Evolutionary conservation across 2,113 vertebrate species (phyloP), one percentile per base, ranked within the genome.

Genomic region (Hiodon tergisus): DNA sequence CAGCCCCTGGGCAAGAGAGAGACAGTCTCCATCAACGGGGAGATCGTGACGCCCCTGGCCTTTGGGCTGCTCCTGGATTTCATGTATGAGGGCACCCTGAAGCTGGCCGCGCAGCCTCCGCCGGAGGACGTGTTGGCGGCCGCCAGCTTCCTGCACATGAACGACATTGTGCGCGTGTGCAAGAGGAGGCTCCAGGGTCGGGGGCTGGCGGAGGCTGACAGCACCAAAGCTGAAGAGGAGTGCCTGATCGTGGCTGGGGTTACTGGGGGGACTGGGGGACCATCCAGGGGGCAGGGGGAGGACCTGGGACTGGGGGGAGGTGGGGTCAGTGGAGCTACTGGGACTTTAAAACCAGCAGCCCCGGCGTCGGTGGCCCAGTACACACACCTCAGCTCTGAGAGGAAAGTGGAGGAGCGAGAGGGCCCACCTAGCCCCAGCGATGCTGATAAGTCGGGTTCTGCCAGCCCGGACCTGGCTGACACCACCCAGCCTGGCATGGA

Each of bases 61-160:
- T 98, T 98, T 58, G 89, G 91, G 13, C 86, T 97, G 74, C 94
- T 98, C 6, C 86, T 98, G 74, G 95, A 96, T 77, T 98, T 98
- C 81, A 94, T 98, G 89, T 98, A 98, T 68, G 93, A 95, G 74
- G 96, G 96, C 9, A 87, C 93, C 16, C 87, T 98, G 78, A 89
- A 86, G n/a, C 85, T 95, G 79, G 88, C 88, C 0, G 86, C 91
- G 54, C 87, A 91, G 17, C 92, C 92, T 0, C 96, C 96, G 0
- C 85, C 95, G 7, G 96, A 98, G 80, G 96, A 98, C 11, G 87
- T 98, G n/a, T 83, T 98, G 71, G 96, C 96, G 0, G 96, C 96
- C 0, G 96, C 96, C 58, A 97, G 95, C 69, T 98, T 96, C 85
- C 87, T 98, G 79, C 96, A 98, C 84, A 97, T 98, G 96, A 96